Evolutionary conservation across 2,888 invertebrate species (phyloP), one percentile per base, ranked within the genome.

Genomic region (Torymus tubicola): DNA sequence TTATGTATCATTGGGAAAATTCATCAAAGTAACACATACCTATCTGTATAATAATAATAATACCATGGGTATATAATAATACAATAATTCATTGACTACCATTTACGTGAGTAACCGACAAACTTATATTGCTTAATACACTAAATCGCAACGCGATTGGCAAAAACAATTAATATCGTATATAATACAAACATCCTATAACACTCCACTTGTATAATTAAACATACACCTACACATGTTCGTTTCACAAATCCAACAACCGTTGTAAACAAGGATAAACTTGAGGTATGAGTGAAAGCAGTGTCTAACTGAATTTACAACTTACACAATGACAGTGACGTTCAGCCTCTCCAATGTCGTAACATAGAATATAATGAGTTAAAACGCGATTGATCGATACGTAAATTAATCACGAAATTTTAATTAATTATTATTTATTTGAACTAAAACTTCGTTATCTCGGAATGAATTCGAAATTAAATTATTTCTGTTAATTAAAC

Each of bases 71-170:
- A 55, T 73, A 57, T 42, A 42, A 42, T 42, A 42, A 42, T 42
- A 42, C 42, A 65, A 69, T 64, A 63, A 72, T 67, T 72, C 57
- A 63, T 42, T 69, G 31, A 71, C 55, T 69, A 58, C 16, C 21
- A 77, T 70, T 68, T 70, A 70, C 72, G 76, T 80, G 74, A 78
- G 57, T 82, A 82, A 80, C 77, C 42, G 31, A 60, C 42, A 67
- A 52, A 75, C 57, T 71, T 65, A 42, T 68, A 42, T 82, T 82
- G 80, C 80, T 78, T 82, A 67, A 78, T 74, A 78, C 68, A 82
- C 80, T 82, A 71, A 82, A 80, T 63, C 71, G 11, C 53, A 74
- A 63, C 64, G 68, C 71, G 57, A 65, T 70, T 76, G 64, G 61
- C 73, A 64, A 77, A 42, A 60, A n/a, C n/a, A 18, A 70, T 80